Base-by-base conservation (phyloP, 2,797 vertebrate genomes). In the Poecile montanus region DNA sequence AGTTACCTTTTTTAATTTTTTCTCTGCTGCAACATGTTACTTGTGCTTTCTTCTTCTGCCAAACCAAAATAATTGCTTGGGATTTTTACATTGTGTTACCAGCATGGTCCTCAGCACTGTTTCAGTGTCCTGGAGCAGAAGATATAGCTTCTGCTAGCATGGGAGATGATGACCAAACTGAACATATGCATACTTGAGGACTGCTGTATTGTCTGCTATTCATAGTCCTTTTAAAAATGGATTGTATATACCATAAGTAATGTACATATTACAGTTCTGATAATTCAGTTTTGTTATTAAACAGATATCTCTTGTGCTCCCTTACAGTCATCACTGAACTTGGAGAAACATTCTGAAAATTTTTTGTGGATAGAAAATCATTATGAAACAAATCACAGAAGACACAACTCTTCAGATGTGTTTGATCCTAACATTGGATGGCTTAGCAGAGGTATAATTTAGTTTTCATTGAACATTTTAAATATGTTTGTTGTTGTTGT, bases 331-430 rank as follows among this genome's bases (percentile, higher is more conserved):
- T 97, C 97, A 76, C 15, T 98, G 95, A 98, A 94, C 86, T 97
- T 97, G 84, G 97, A 98, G 79, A 98, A 98, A 89, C 97, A 97
- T 93, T 93, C 97, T 92, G 97, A 98, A 92, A 96, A 96, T 62
- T 94, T 97, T 70, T 86, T 93, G 5, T 97, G 96, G 94, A 89
- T 96, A 83, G 98, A 98, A 77, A 97, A 97, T 96, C 97, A 94
- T 87, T 97, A 97, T 16, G 97, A 98, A 97, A 93, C 96, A 88
- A 98, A 96, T 94, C 93, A 95, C 79, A 97, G 98, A 87, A 97
- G 97, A 71, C 38, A 42, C 50, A 71, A 42, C 50, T 71, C 50
- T 42, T 71, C 68, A 71, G 38, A 54, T 54, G 50, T 38, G 22
- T 71, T 71, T n/a, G 68, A 54, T 42, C 51, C 68, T 54, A 71